Percentiles rank a stretch among this genome's conserved stretches.
phyloP scores from a whole-genome alignment of 2,888 invertebrate genomes.

The Sacculina carcini region DNA sequence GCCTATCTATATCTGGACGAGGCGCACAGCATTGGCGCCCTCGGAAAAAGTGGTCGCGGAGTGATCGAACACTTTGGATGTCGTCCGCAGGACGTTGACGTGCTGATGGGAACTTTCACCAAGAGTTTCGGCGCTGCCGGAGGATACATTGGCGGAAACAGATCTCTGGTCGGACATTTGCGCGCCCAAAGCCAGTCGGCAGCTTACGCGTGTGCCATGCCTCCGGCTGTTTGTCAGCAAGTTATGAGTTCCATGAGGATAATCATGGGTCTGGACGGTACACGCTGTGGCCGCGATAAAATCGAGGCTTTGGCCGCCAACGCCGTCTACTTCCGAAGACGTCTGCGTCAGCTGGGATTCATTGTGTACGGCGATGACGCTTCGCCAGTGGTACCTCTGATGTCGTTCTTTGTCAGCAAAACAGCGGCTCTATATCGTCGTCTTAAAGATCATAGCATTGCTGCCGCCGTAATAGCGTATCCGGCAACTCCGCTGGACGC shows the following conservation, averaged over 20 bases:
- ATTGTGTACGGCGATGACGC: slow-evolving; percentile 27
- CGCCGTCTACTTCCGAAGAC: slow-evolving; percentile 22
- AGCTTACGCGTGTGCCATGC: slow-evolving; percentile 61
- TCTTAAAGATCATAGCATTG: slow-evolving; percentile 51
- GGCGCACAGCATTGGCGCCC: slow-evolving; percentile 24
- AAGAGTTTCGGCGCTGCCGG: slow-evolving; percentile 29
- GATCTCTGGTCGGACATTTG: slow-evolving; percentile 30
- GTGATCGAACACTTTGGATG: slow-evolving; percentile 27
- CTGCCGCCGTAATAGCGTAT: slow-evolving; percentile 85
- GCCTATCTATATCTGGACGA: slow-evolving; percentile 23
- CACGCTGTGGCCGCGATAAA: slow-evolving; percentile 29
- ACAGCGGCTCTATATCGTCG: slow-evolving; percentile 66
- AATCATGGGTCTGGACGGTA: slow-evolving; percentile 57
- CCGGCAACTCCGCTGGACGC: slow-evolving; percentile 84
- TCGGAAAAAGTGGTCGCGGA: slow-evolving; percentile 26
- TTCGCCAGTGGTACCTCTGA: slow-evolving; percentile 27
- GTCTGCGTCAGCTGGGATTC: slow-evolving; percentile 25
- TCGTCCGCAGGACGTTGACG: slow-evolving; percentile 25
- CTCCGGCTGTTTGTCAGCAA: slow-evolving; percentile 71
- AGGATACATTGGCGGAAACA: slow-evolving; percentile 27
- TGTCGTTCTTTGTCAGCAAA: slow-evolving; percentile 78
- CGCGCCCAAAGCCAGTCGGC: slow-evolving; percentile 55
- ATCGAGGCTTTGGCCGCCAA: slow-evolving; percentile 22
- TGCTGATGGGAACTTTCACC: slow-evolving; percentile 30
- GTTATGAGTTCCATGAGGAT: slow-evolving; percentile 63